phyloP scores from a whole-genome alignment of 2,888 invertebrate species.

The Graphium colonna region DNA sequence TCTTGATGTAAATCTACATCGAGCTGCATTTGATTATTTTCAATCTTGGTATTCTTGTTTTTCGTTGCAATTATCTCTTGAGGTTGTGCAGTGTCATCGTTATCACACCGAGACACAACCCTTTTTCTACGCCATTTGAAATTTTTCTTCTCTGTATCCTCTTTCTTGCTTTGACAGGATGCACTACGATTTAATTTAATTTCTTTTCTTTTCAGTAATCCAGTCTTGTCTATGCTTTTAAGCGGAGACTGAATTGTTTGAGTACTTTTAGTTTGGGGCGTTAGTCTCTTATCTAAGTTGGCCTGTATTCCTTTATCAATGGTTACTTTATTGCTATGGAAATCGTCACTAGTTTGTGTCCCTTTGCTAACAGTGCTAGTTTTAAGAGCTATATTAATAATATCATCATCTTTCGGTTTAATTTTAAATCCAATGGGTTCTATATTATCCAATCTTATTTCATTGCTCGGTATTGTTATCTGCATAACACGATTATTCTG shows the following conservation, averaged over 20 bases:
- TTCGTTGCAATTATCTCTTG: not conserved
- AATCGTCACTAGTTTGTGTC: conserved; percentile 9
- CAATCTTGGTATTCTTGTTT: not conserved
- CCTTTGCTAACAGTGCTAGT: conserved; percentile 3
- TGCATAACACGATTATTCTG: not conserved
- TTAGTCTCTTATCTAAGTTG: too few species aligned
- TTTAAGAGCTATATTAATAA: not conserved
- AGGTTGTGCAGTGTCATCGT: conserved; percentile 26
- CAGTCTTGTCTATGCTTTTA: not conserved
- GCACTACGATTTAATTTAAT: conserved; percentile 36
- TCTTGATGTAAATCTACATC: not conserved
- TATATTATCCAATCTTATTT: conserved; percentile 3
- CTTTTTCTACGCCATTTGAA: conserved; percentile 47
- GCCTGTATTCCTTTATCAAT: conserved; percentile 44
- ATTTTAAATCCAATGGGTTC: not conserved
- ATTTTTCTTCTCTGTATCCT: conserved; percentile 32
- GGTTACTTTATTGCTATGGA: conserved; percentile 24
- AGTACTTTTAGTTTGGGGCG: not conserved
- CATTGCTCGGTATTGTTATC: conserved; percentile 32
- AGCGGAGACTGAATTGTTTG: not conserved
- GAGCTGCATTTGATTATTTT: not conserved
- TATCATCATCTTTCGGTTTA: too few species aligned
- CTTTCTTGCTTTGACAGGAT: conserved; percentile 22
- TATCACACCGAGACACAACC: not conserved
- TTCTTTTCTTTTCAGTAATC: conserved; percentile 28